These are phyloP conservation scores for Pseudopleuronectes americanus DNA, from an alignment of 2,797 vertebrate species.

Conservation along the genomic window DNA sequence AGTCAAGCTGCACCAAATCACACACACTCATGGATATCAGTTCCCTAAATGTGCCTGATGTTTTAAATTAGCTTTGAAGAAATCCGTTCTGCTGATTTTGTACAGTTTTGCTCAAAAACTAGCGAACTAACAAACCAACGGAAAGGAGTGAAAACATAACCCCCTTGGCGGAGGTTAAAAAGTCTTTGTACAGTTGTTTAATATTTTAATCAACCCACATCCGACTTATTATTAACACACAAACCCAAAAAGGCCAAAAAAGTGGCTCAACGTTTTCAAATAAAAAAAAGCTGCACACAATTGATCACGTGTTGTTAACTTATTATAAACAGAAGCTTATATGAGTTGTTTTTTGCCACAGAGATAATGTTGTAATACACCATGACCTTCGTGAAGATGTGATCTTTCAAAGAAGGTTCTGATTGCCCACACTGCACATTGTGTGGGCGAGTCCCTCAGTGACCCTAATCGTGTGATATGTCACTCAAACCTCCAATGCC, in stretches of 20 bases:
- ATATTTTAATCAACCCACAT: conserved; percentile 1
- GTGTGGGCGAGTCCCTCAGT: conserved; percentile 42
- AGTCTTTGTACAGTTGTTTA: no score
- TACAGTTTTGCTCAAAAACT: no score
- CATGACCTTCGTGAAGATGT: conserved; percentile 49
- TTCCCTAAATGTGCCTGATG: no score
- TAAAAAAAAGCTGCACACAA: no score
- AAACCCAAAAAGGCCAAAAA: conserved; percentile 3
- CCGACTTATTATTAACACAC: neutral
- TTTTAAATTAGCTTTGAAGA: no score
- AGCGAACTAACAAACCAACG: no score
- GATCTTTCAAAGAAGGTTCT: conserved; percentile 38
- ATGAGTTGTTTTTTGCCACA: conserved; percentile 10
- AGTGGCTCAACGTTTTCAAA: no score
- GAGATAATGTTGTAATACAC: conserved; percentile 11
- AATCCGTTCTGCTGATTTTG: no score
- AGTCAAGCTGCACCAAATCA: no score
- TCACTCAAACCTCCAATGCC: conserved; percentile 67
- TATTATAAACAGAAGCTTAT: neutral
- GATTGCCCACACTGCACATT: conserved; percentile 31
- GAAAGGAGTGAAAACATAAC: no score
- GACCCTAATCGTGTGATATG: conserved; percentile 67
- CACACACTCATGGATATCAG: no score
- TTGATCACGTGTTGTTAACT: neutral
- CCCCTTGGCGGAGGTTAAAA: no score